Evolutionary conservation across 2,113 vertebrate genomes (phyloP).

Genomic region (Amphiprion percula): DNA sequence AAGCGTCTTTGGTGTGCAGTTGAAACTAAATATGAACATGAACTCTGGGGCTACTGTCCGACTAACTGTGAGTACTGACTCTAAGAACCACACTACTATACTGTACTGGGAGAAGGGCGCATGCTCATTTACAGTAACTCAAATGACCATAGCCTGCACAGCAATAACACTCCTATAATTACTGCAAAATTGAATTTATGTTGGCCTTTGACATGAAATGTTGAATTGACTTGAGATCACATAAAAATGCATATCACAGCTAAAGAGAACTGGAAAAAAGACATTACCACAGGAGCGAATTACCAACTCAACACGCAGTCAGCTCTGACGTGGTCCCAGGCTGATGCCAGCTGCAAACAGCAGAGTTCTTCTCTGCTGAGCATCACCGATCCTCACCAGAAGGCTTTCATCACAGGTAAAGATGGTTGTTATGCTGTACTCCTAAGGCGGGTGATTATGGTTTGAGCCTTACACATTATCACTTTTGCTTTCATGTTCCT

Average conservation of each 20-base stretch:
- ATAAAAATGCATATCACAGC: conserved; percentile 11
- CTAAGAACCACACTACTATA: neutral
- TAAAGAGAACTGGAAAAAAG: conserved; percentile 84
- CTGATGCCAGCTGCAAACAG: conserved; percentile 91
- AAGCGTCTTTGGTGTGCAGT: conserved; percentile 88
- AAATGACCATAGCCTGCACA: too few species aligned
- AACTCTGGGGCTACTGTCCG: conserved; percentile 89
- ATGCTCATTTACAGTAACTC: neutral
- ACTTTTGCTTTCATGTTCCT: too few species aligned
- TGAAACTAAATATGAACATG: conserved; percentile 81
- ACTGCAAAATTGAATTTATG: neutral
- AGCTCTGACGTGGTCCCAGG: conserved; percentile 90
- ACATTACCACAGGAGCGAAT: conserved; percentile 83
- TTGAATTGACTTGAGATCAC: neutral
- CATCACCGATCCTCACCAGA: conserved; percentile 88
- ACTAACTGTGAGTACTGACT: conserved; percentile 83
- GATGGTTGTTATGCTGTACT: too few species aligned
- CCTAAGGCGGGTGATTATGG: too few species aligned
- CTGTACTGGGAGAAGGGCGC: neutral
- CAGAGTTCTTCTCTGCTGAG: conserved; percentile 87
- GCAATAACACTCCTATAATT: neutral
- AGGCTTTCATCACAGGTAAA: conserved; percentile 89
- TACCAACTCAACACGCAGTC: conserved; percentile 90
- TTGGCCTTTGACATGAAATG: neutral
- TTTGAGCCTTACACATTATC: too few species aligned